phyloP scores from a whole-genome alignment of 2,888 invertebrate species.

The Chymomyza amoena region DNA sequence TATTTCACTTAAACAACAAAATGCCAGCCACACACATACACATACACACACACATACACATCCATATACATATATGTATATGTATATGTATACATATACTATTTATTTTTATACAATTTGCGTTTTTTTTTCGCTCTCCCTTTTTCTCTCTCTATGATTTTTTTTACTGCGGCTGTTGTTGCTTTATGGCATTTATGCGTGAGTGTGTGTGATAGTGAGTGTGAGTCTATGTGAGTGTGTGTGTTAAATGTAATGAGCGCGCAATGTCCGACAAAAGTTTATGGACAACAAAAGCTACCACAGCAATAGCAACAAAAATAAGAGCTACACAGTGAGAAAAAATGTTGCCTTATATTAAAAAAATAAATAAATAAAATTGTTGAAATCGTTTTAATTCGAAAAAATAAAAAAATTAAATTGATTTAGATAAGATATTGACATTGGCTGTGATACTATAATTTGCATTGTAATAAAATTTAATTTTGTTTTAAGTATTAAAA shows the following conservation, averaged over 20 bases:
- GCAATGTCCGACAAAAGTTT: slow-evolving; percentile 57
- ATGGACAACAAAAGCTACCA: slow-evolving; percentile 39
- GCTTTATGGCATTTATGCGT: slow-evolving; percentile 25
- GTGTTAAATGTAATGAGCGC: slow-evolving; percentile 43
- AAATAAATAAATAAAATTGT: no score
- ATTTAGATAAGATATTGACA: no score
- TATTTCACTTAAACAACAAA: slow-evolving; percentile 61
- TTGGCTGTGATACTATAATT: no score
- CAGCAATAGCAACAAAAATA: background rate
- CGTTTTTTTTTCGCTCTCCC: slow-evolving; percentile 7
- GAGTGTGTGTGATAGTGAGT: slow-evolving; percentile 15
- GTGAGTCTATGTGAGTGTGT: background rate
- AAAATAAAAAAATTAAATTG: no score
- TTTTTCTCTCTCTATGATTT: background rate
- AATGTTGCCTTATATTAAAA: no score
- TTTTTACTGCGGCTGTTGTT: slow-evolving; percentile 20
- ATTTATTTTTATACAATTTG: slow-evolving; percentile 17
- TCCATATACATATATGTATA: no score
- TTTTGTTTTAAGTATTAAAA: no score
- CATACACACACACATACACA: no score
- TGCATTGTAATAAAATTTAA: no score
- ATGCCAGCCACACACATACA: background rate
- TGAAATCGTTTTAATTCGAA: no score
- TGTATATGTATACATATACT: background rate
- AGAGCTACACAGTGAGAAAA: no score